phyloP scores from a whole-genome alignment of 2,113 vertebrate species.

The Pachyramphus minor region DNA sequence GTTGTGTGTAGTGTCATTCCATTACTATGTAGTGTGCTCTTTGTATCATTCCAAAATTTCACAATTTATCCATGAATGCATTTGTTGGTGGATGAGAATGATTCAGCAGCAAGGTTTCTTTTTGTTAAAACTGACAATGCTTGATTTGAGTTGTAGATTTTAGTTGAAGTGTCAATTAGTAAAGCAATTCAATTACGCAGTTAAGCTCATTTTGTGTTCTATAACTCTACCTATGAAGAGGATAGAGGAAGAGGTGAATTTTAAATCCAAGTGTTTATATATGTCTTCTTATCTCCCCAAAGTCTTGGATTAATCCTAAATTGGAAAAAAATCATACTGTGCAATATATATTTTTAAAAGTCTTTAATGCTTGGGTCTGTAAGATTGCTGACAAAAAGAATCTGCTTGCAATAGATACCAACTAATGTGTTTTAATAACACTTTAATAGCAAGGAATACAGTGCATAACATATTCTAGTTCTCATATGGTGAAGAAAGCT shows the following conservation, averaged over 20 bases:
- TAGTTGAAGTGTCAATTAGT: background rate
- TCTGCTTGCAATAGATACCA: slow-evolving; percentile 12
- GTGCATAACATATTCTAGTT: background rate
- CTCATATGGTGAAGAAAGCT: background rate
- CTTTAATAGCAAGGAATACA: background rate
- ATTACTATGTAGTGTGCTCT: slow-evolving; percentile 36
- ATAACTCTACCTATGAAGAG: background rate
- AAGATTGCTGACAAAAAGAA: slow-evolving; percentile 50
- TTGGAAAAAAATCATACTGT: background rate
- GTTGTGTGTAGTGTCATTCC: slow-evolving; percentile 67
- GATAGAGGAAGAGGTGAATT: background rate
- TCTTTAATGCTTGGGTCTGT: background rate
- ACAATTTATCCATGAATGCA: slow-evolving; percentile 4
- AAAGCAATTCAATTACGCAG: background rate
- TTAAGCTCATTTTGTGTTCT: background rate
- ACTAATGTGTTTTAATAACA: background rate
- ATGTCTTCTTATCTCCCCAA: background rate
- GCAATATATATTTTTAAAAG: background rate
- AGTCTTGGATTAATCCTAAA: background rate
- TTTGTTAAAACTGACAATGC: slow-evolving; percentile 9
- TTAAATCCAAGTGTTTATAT: background rate
- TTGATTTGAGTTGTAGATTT: slow-evolving; percentile 36
- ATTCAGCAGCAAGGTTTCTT: slow-evolving; percentile 35
- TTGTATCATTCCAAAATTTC: slow-evolving; percentile 16
- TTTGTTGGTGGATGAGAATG: slow-evolving; percentile 18